phyloP scores from a whole-genome alignment of 2,797 vertebrate genomes.

The Buceros bicornis region DNA sequence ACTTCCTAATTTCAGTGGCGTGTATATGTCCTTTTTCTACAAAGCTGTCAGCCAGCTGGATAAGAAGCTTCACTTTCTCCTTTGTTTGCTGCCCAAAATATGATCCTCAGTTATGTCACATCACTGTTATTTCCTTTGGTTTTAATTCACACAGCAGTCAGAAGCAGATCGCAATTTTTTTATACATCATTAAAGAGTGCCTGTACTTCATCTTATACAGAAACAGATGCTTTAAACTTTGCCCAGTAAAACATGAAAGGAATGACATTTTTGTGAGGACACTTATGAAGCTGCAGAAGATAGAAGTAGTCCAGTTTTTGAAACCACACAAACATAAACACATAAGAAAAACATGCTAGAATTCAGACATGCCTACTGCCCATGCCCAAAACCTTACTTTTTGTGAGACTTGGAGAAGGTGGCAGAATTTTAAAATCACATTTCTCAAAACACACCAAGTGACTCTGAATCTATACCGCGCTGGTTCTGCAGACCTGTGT shows the following conservation, averaged over 20 bases:
- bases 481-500: neutral
- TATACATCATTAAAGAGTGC: neutral
- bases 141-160: conserved; percentile 30
- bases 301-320: neutral
- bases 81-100: conserved; percentile 93
- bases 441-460: neutral
- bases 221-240: conserved; percentile 13
- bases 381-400: neutral
- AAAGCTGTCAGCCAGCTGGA: conserved; percentile 95
- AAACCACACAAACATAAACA: neutral
- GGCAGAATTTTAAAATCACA: neutral
- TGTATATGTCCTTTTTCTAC: conserved; percentile 97
- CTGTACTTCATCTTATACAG: neutral
- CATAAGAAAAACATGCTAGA: neutral
- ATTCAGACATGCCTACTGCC: neutral
- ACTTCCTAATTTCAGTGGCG: conserved; percentile 94
- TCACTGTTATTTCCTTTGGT: neutral
- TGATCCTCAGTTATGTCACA: conserved; percentile 44
- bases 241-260: conserved; percentile 1
- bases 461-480: neutral
- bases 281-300: neutral
- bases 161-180: conserved; percentile 16
- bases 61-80: conserved; percentile 97
- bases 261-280: neutral
- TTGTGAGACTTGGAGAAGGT: neutral